Percentiles rank a stretch among this genome's conserved stretches.
Evolutionary conservation across 2,888 invertebrate species (phyloP).

Genomic region (Ectropis crepuscularia): DNA sequence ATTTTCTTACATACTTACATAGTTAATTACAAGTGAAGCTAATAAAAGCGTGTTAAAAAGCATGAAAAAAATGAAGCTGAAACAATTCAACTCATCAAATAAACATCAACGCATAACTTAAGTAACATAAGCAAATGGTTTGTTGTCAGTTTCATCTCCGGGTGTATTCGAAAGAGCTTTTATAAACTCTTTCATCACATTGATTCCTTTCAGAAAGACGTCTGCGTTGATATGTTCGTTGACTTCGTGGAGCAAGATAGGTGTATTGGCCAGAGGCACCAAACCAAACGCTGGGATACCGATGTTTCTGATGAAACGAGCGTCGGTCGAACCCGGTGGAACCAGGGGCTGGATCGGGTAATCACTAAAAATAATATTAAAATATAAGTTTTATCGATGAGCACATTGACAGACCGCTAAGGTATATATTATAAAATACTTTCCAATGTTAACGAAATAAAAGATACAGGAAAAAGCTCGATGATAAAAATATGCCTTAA

Average conservation of each 20-base stretch:
- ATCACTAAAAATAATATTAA: slow-evolving; percentile 50
- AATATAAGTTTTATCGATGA: neutral
- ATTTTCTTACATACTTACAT: too few species aligned
- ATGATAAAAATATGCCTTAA: too few species aligned
- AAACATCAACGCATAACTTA: neutral
- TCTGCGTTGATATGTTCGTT: slow-evolving; percentile 60
- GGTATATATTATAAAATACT: too few species aligned
- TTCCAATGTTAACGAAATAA: too few species aligned
- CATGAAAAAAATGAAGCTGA: too few species aligned
- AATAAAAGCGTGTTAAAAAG: too few species aligned
- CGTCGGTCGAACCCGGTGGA: slow-evolving; percentile 61
- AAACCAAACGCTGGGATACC: slow-evolving; percentile 66
- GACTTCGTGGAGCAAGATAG: slow-evolving; percentile 47
- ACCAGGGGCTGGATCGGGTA: slow-evolving; percentile 51
- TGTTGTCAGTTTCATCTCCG: neutral
- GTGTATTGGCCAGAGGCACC: slow-evolving; percentile 53
- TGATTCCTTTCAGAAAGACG: slow-evolving; percentile 59
- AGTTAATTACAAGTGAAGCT: too few species aligned
- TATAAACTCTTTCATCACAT: slow-evolving; percentile 52
- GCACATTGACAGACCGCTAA: too few species aligned
- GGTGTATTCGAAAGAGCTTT: slow-evolving; percentile 5
- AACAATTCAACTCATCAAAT: too few species aligned
- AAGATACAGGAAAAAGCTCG: too few species aligned
- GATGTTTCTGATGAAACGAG: slow-evolving; percentile 53
- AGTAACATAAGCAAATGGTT: too few species aligned